Evolutionary conservation across 2,888 invertebrate species (phyloP).

Genomic region (Fragum whitleyi): DNA sequence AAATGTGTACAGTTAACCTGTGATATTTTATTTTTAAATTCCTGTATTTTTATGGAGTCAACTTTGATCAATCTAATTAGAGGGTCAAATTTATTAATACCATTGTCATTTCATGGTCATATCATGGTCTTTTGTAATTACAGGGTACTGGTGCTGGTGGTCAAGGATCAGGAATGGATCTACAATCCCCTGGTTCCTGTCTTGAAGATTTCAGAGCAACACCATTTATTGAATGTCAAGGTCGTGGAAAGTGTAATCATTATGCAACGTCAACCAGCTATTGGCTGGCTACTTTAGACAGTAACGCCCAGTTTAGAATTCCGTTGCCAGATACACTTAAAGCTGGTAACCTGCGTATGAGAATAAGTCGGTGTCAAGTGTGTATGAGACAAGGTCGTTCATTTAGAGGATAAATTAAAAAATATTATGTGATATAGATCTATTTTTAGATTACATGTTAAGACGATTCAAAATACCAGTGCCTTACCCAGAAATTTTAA

Average conservation of each 20-base stretch:
- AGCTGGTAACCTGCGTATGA: slow-evolving; percentile 92
- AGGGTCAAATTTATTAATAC: no score
- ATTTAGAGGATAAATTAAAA: not conserved
- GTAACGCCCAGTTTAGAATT: slow-evolving; percentile 90
- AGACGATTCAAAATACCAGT: not conserved
- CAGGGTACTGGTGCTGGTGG: slow-evolving; percentile 95
- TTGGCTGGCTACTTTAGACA: slow-evolving; percentile 98
- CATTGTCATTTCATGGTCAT: no score
- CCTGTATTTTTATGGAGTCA: no score
- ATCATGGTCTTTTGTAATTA: slow-evolving; percentile 55
- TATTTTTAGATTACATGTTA: not conserved
- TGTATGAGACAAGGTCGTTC: slow-evolving; percentile 80
- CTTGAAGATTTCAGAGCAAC: slow-evolving; percentile 96
- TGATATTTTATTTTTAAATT: no score
- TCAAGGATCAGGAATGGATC: slow-evolving; percentile 95
- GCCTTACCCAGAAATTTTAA: not conserved
- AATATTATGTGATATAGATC: not conserved
- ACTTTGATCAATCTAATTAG: no score
- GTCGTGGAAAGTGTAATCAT: slow-evolving; percentile 86
- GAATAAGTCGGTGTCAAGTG: slow-evolving; percentile 87
- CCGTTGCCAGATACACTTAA: slow-evolving; percentile 96
- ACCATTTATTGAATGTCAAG: slow-evolving; percentile 99
- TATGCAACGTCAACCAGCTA: slow-evolving; percentile 97
- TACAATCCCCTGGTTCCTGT: slow-evolving; percentile 98
- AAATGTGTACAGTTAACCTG: no score